Evolutionary conservation across 1,140 invertebrate species (phyloP).

Genomic region (Eueides isabella): DNA sequence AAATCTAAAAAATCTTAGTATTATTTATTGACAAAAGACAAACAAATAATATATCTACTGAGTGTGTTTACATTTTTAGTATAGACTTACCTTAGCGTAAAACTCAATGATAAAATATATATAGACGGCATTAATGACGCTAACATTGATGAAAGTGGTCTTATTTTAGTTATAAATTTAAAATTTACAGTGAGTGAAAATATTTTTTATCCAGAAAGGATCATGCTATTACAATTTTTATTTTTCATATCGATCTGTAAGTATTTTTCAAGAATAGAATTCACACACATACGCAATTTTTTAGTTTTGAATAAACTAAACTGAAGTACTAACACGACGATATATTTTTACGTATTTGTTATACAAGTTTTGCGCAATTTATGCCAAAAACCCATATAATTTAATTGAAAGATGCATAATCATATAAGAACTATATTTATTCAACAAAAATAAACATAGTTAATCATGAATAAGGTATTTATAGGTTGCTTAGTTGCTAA

Average conservation of each 20-base stretch:
- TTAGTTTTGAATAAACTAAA: not conserved
- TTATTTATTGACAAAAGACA: not conserved
- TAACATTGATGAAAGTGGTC: not conserved
- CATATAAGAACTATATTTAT: too few relatives aligned
- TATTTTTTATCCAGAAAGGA: not conserved
- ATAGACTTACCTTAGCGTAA: not conserved
- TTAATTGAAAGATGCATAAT: too few relatives aligned
- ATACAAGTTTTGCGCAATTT: too few relatives aligned
- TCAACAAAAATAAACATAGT: too few relatives aligned
- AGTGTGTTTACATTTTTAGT: not conserved
- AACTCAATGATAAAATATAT: slow-evolving; percentile 9
- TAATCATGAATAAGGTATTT: too few relatives aligned
- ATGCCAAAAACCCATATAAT: too few relatives aligned
- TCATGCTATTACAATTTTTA: not conserved
- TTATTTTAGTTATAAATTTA: not conserved
- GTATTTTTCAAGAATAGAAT: not conserved
- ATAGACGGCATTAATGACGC: not conserved
- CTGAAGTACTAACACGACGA: too few relatives aligned
- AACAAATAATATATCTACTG: not conserved
- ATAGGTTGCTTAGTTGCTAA: too few relatives aligned
- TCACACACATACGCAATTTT: not conserved
- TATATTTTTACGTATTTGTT: too few relatives aligned
- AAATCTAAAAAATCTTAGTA: not conserved
- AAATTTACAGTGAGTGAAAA: not conserved
- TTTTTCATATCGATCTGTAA: not conserved